Base-by-base conservation (phyloP, 2,113 vertebrate species). In the Pangasianodon hypophthalmus region DNA sequence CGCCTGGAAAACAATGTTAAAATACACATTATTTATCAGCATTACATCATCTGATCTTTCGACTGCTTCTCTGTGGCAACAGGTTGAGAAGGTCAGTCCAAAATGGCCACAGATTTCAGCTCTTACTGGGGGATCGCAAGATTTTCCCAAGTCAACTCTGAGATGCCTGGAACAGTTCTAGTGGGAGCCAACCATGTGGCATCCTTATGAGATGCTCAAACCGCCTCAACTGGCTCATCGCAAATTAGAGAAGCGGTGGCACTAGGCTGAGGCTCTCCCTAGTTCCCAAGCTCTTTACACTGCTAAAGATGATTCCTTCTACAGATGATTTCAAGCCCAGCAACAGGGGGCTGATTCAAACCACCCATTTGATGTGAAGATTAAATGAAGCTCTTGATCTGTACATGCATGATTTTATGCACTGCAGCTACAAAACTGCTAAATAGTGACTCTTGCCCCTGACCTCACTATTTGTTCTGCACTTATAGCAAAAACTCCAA, bases 1-100 rank as follows among this genome's bases (percentile, higher is more conserved):
- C 98, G 52, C 98, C 98, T 98, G 91, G n/a, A 88, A 87, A 26
- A 48, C 0, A 64, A 44, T 19, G 24, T 44, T 54, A 67, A 71
- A 58, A 50, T 32, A 52, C n/a, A 24, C 10, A 58, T 19, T 41
- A 24, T 19, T 52, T 32, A 18, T 83, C 81, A 83, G 26, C 52
- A 58, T 58, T 2, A 21, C 14, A 21, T 83, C 32, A 62, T 62
- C 37, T 62, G 21, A 54, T 54, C 48, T 60, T 84, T 37, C 56
- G 60, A 37, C 7, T 83, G 18, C n/a, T 21, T 54, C n/a, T 82
- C 18, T 24, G 32, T 83, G 80, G 52, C 32, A 83, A 37, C 52
- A 82, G n/a, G 2, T 52, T 58, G 18, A 52, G 9, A 6, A 16
- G 13, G 29, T 50, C 46, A 81, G 79, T 54, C 16, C 16, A 32